Percentiles rank a stretch among this genome's conserved stretches.
These are phyloP conservation scores for Dunckerocampus dactyliophorus DNA, from an alignment of 2,113 vertebrate species.

Conservation along the genomic window DNA sequence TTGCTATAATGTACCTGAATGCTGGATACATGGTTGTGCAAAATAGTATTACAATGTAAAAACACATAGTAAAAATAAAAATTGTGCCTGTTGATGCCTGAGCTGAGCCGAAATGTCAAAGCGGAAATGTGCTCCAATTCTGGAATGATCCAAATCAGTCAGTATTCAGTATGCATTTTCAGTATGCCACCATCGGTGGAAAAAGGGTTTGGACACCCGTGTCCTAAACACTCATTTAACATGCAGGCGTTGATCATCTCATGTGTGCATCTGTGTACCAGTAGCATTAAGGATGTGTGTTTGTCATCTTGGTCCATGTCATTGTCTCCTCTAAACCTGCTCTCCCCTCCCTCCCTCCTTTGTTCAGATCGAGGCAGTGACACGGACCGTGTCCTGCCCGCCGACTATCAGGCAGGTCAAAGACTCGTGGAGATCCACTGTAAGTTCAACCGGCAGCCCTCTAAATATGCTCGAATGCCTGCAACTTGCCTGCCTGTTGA, in stretches of 20 bases:
- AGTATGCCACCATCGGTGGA: too few relatives aligned
- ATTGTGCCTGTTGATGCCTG: too few relatives aligned
- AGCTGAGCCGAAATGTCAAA: too few relatives aligned
- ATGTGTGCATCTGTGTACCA: neutral
- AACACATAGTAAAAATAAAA: too few relatives aligned
- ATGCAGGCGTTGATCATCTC: neutral
- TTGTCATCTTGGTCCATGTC: constrained; percentile 39
- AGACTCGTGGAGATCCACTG: constrained; percentile 68
- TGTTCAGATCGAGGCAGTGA: constrained; percentile 70
- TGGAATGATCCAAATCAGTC: too few relatives aligned
- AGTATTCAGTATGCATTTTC: too few relatives aligned
- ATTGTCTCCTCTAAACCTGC: constrained; percentile 63
- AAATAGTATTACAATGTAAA: too few relatives aligned
- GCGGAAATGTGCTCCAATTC: too few relatives aligned
- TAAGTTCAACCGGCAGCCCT: constrained; percentile 60
- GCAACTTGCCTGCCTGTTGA: constrained; percentile 31
- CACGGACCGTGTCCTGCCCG: constrained; percentile 66
- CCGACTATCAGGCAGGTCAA: constrained; percentile 68
- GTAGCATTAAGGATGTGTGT: neutral
- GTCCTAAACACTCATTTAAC: neutral
- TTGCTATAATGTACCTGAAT: too few relatives aligned
- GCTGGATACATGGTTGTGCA: too few relatives aligned
- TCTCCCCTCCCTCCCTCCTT: constrained; percentile 67
- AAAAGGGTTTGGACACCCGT: neutral
- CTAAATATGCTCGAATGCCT: constrained; percentile 13